Evolutionary conservation across 2,888 invertebrate species (phyloP).

Genomic region (Thymelicus acteon): DNA sequence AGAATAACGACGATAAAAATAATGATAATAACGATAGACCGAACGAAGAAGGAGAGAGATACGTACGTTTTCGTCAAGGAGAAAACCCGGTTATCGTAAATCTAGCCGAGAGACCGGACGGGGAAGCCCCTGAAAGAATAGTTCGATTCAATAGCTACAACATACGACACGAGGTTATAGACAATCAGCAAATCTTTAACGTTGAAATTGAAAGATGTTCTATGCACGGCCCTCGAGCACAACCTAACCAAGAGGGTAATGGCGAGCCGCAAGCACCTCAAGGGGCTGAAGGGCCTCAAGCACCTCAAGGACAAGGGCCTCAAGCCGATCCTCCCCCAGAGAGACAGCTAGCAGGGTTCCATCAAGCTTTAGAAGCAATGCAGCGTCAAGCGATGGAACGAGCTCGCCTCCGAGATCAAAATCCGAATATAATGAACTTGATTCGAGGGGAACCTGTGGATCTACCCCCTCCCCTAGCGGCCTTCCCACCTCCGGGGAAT

Average conservation of each 20-base stretch:
- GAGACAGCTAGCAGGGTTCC: background rate
- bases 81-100: constrained; percentile 46
- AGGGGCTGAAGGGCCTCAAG: background rate
- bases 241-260: background rate
- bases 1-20: too few species aligned
- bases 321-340: too few species aligned
- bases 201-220: constrained; percentile 10
- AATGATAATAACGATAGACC: background rate
- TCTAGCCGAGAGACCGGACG: background rate
- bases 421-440: constrained; percentile 19
- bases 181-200: constrained; percentile 13
- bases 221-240: background rate
- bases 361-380: background rate
- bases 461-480: constrained; percentile 18
- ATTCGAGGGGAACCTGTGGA: background rate
- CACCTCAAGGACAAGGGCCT: background rate
- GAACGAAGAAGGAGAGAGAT: constrained; percentile 30
- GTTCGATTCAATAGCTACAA: constrained; percentile 12
- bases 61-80: constrained; percentile 46
- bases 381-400: background rate
- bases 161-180: constrained; percentile 3
- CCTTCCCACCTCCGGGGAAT: background rate
- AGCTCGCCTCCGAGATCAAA: background rate
- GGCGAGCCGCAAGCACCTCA: background rate
- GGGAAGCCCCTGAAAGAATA: background rate